A percentile compares a stretch with the other conserved stretches of the same genome.
phyloP scores from a whole-genome alignment of 2,113 vertebrate species.

The Hypanus sabinus region DNA sequence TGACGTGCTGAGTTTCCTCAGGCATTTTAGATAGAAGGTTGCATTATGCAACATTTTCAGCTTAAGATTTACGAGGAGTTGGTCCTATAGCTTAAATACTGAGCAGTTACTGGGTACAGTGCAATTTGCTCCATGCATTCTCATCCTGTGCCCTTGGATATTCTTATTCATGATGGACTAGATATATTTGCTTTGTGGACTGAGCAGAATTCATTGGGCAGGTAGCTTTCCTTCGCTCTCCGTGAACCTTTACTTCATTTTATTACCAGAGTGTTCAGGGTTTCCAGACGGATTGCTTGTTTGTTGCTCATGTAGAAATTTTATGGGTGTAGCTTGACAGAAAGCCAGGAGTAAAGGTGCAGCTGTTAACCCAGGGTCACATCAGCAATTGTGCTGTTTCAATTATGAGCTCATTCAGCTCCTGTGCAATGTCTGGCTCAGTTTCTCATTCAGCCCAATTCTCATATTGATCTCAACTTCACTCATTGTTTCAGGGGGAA shows the following conservation, averaged over 20 bases:
- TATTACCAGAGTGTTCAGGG: not conserved
- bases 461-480: not conserved
- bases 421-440: conserved; percentile 7
- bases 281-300: conserved; percentile 17
- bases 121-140: not conserved
- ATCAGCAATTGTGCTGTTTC: conserved; percentile 13
- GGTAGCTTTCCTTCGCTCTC: not conserved
- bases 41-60: too few relatives aligned
- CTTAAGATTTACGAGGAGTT: not conserved
- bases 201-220: not conserved
- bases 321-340: conserved; percentile 19
- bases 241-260: not conserved
- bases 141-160: not conserved
- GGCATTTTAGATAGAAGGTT: too few relatives aligned
- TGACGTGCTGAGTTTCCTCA: too few relatives aligned
- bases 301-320: not conserved
- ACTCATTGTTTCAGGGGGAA: too few relatives aligned
- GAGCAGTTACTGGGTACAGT: not conserved
- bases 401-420: conserved; percentile 26
- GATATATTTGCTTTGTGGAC: not conserved
- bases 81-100: not conserved
- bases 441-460: not conserved
- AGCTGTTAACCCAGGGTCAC: conserved; percentile 1
- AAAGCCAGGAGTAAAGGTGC: not conserved
- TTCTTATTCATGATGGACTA: not conserved